A percentile compares a stretch with the other conserved stretches of the same genome.
phyloP scores from a whole-genome alignment of 2,113 vertebrate species.

The Mirza zaza region DNA sequence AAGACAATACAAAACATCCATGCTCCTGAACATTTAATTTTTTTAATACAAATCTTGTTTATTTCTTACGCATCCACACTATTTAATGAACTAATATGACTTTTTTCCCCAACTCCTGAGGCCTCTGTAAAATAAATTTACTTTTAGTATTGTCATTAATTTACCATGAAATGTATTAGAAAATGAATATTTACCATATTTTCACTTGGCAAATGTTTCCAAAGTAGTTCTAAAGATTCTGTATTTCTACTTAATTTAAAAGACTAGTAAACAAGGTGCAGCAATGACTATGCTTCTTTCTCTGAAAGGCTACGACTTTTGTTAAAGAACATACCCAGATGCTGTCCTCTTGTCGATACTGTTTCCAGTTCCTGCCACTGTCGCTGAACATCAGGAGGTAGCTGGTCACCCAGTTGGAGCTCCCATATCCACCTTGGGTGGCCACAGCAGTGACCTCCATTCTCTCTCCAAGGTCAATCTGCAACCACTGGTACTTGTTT shows the following conservation, averaged over 20 bases:
- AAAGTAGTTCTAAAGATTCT: constrained; percentile 11
- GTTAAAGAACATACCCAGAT: constrained; percentile 88
- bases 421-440: constrained; percentile 95
- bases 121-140: constrained; percentile 14
- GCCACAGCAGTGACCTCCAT: constrained; percentile 91
- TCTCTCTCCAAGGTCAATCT: constrained; percentile 92
- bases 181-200: not conserved
- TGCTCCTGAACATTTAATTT: not conserved
- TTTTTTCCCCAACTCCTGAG: not conserved
- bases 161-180: not conserved
- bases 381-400: constrained; percentile 95
- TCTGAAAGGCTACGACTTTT: not conserved
- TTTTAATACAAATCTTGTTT: not conserved
- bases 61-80: not conserved
- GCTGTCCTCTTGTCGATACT: constrained; percentile 93
- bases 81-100: not conserved
- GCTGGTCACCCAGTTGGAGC: constrained; percentile 93
- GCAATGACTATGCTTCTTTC: not conserved
- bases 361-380: constrained; percentile 94
- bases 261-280: not conserved
- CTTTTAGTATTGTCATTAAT: constrained; percentile 1
- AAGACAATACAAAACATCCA: not conserved
- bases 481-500: constrained; percentile 94
- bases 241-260: not conserved
- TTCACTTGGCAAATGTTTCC: not conserved